phyloP scores from a whole-genome alignment of 2,797 vertebrate genomes.

The Thaleichthys pacificus region DNA sequence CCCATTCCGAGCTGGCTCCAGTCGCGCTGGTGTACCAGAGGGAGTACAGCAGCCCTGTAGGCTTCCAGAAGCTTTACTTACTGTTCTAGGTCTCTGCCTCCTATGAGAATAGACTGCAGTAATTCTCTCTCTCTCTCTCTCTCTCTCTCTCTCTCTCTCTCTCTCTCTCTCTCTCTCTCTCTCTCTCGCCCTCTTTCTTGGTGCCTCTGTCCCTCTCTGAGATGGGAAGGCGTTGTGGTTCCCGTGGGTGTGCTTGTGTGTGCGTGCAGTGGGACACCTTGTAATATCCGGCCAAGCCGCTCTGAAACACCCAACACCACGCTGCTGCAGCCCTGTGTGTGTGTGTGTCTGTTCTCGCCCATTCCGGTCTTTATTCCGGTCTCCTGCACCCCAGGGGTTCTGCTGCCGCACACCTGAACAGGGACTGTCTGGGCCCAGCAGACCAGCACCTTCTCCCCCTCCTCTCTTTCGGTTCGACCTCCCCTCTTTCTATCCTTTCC shows the following conservation, averaged over 20 bases:
- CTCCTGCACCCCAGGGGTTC: too few relatives aligned
- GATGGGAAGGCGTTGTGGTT: background rate
- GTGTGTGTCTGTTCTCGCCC: too few relatives aligned
- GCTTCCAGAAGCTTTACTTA: slow-evolving; percentile 71
- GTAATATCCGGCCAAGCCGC: too few relatives aligned
- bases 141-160: background rate
- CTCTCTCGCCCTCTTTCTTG: background rate
- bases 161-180: slow-evolving; percentile 31
- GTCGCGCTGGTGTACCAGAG: slow-evolving; percentile 52
- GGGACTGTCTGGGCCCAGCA: too few relatives aligned
- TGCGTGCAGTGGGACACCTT: too few relatives aligned
- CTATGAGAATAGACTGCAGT: slow-evolving; percentile 53
- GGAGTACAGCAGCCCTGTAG: slow-evolving; percentile 60
- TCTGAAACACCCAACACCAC: too few relatives aligned
- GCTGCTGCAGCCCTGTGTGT: too few relatives aligned
- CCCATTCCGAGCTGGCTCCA: slow-evolving; percentile 14
- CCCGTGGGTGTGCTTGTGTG: too few relatives aligned
- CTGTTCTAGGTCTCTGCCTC: slow-evolving; percentile 60
- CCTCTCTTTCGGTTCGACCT: too few relatives aligned
- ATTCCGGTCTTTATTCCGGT: too few relatives aligned
- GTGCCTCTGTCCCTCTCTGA: background rate
- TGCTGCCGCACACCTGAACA: too few relatives aligned
- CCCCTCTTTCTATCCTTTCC: background rate
- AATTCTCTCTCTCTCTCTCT: slow-evolving; percentile 47
- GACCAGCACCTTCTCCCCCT: too few relatives aligned